A percentile compares a stretch with the other conserved stretches of the same genome.
These are phyloP conservation scores for Picus viridis DNA, from an alignment of 2,797 vertebrate genomes.

Conservation along the genomic window DNA sequence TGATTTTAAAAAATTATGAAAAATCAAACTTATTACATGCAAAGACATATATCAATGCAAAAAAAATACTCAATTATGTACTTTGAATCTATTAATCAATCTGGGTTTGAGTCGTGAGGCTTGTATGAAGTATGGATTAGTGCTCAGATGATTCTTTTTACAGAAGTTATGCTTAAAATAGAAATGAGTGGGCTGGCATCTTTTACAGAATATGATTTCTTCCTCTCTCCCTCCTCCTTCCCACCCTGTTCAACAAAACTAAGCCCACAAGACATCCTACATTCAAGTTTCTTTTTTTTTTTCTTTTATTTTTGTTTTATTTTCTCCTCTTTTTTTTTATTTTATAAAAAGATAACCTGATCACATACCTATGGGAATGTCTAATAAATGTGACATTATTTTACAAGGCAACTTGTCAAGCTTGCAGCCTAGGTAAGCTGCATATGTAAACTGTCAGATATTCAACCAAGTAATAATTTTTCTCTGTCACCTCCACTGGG, in stretches of 20 bases:
- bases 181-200: slow-evolving; percentile 26
- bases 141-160: slow-evolving; percentile 18
- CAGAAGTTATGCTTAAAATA: slow-evolving; percentile 46
- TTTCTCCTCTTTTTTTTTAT: not conserved
- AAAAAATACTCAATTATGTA: not conserved
- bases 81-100: slow-evolving; percentile 12
- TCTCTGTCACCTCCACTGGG: not conserved
- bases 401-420: slow-evolving; percentile 26
- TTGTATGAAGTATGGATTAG: not conserved
- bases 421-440: not conserved
- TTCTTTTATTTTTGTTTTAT: too few species aligned
- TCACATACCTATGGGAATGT: slow-evolving; percentile 9
- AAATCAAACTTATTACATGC: not conserved
- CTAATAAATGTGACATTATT: slow-evolving; percentile 39
- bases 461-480: not conserved
- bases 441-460: not conserved
- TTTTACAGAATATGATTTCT: slow-evolving; percentile 43
- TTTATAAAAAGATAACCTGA: slow-evolving; percentile 1
- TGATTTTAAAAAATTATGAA: not conserved
- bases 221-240: slow-evolving; percentile 10
- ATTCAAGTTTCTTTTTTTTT: not conserved
- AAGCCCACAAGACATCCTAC: slow-evolving; percentile 18
- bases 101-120: not conserved
- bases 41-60: not conserved
- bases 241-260: slow-evolving; percentile 16